Base-by-base conservation (phyloP, 2,113 vertebrate species). In the Ginglymostoma cirratum region DNA sequence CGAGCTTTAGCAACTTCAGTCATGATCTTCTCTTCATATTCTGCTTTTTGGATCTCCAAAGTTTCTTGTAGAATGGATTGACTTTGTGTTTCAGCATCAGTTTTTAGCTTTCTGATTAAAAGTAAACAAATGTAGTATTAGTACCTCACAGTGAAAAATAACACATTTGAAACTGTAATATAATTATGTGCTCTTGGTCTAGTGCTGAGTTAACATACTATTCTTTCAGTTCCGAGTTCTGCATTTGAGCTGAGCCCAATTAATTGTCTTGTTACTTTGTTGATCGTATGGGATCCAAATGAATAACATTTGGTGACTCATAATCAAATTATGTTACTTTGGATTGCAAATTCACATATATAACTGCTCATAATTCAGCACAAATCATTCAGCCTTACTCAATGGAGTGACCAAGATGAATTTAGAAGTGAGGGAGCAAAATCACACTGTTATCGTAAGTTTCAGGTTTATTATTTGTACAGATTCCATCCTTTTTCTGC, bases 1-100 rank as follows among this genome's bases (percentile, higher is more conserved):
- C 89, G 96, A 96, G 96, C 72, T 14, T 97, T n/a, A 34, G 38
- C 69, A 38, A 96, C 96, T 52, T 17, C 67, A 30, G 3, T 5
- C 24, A 7, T 15, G 1, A 95, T 95, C 72, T 52, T 95, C 4
- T 52, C 17, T 52, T 72, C 69, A 19, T 48, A 95, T 17, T 95
- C 94, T 2, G 14, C 27, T 45, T 95, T 72, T 70, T 72, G 67
- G 4, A 17, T 19, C 27, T 95, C 23, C 67, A 95, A 45, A 95
- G 42, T 27, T 52, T 95, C 67, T 95, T 30, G 42, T 30, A 95
- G 12, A 15, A 5, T 4, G 48, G 45, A 45, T 52, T 95, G 42
- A 24, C 27, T 27, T 45, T 76, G 66, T 3, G 10, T 34, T 52
- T 48, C 94, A 5, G 24, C 42, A 2, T 95, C 14, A 15, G 2